Base-by-base conservation (phyloP, 2,113 vertebrate species). In the Menura novaehollandiae region DNA sequence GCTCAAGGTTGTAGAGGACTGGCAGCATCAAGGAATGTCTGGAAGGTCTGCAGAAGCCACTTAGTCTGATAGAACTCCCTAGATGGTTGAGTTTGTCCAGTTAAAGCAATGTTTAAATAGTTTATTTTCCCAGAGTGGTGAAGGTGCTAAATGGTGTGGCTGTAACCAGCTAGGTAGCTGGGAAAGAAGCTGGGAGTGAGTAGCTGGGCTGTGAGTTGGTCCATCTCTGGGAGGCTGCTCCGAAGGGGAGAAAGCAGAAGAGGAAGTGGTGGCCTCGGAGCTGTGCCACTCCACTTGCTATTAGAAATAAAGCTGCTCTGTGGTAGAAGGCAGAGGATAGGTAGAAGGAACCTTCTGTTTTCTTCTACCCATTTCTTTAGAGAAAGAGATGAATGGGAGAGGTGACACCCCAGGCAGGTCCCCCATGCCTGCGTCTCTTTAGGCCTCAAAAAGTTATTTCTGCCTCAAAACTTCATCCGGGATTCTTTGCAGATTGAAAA, bases 341-440 rank as follows among this genome's bases (percentile, higher is more conserved):
- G 20, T 12, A 46, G 39, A 83, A 60, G 23, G 19, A 75, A 13
- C 8, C 5, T 46, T 69, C 68, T 68, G 5, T 51, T 71, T 67
- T 26, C 21, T 67, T 66, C 44, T 85, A 14, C 3, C 28, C 17
- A 18, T 26, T 39, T 55, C 63, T 74, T 63, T n/a, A 10, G 46
- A 46, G 44, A 55, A 52, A 58, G 52, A 46, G 33, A 52, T 10
- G 15, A 59, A 35, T 12, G 15, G 49, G 24, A 32, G 11, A 37
- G 7, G 6, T n/a, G 41, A 5, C 7, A 4, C 3, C 4, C 1
- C 18, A 30, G 11, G 8, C 26, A 80, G 37, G 5, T 78, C 7
- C 6, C 10, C 6, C 15, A 20, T 46, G 24, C 30, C 27, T 1
- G 1, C 15, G 4, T 1, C 11, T 7, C 7, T 13, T 9, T 26